Evolutionary conservation across 2,888 invertebrate species (phyloP).

Genomic region (Catonia carolina): DNA sequence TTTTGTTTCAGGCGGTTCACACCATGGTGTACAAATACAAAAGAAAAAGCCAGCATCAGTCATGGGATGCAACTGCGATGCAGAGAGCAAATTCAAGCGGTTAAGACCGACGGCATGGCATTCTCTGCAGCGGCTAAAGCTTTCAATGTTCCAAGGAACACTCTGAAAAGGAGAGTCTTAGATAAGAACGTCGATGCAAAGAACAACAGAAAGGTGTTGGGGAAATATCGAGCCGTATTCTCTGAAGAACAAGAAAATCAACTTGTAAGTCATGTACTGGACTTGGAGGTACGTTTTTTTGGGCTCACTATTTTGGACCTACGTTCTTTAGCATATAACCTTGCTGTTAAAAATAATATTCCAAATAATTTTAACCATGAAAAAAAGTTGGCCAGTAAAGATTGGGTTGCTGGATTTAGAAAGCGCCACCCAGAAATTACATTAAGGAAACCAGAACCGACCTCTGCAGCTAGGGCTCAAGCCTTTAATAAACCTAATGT

Average conservation of each 20-base stretch:
- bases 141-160: too few relatives aligned
- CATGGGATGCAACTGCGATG: too few relatives aligned
- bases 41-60: too few relatives aligned
- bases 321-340: not conserved
- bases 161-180: too few relatives aligned
- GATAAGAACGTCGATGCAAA: too few relatives aligned
- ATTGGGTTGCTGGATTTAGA: slow-evolving; percentile 13
- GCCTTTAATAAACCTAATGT: slow-evolving; percentile 27
- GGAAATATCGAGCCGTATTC: slow-evolving; percentile 11
- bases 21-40: too few relatives aligned
- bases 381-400: not conserved
- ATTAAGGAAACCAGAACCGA: slow-evolving; percentile 26
- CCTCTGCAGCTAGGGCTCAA: slow-evolving; percentile 24
- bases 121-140: too few relatives aligned
- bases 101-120: too few relatives aligned
- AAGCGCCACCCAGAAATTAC: slow-evolving; percentile 11
- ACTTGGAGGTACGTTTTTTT: slow-evolving; percentile 12
- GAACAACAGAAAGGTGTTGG: slow-evolving; percentile 10
- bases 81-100: too few relatives aligned
- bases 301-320: slow-evolving; percentile 6
- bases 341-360: slow-evolving; percentile 9
- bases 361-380: slow-evolving; percentile 9
- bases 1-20: too few relatives aligned
- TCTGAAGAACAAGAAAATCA: slow-evolving; percentile 14
- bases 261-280: slow-evolving; percentile 6